phyloP scores from a whole-genome alignment of 2,113 vertebrate species.

The Nesospiza acunhae region DNA sequence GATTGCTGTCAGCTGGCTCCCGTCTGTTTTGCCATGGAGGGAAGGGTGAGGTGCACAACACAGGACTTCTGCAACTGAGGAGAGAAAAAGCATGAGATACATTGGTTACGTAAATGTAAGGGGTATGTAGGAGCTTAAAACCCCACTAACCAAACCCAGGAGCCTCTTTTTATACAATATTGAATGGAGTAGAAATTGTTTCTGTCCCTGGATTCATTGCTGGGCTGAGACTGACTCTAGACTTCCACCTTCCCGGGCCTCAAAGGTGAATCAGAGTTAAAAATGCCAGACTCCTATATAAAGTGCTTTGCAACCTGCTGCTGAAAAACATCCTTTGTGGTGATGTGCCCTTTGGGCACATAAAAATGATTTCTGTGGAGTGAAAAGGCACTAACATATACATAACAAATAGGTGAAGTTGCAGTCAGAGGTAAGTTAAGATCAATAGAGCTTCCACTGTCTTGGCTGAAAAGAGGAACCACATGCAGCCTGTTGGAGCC shows the following conservation, averaged over 20 bases:
- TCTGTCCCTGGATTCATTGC: neutral
- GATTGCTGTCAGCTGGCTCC: slow-evolving; percentile 1
- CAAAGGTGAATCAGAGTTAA: neutral
- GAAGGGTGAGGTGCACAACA: neutral
- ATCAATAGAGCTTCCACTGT: neutral
- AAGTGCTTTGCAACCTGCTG: neutral
- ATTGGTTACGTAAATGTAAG: neutral
- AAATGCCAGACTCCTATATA: neutral
- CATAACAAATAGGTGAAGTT: neutral
- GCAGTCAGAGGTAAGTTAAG: neutral
- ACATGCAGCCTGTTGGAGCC: neutral
- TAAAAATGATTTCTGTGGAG: neutral
- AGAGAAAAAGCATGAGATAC: neutral
- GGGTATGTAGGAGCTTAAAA: neutral
- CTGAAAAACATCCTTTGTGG: neutral
- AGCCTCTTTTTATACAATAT: neutral
- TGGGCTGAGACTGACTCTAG: neutral
- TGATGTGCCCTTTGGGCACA: neutral
- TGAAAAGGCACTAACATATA: neutral
- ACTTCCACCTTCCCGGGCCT: neutral
- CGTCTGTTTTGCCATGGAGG: neutral
- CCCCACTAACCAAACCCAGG: neutral
- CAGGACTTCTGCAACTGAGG: fast-evolving
- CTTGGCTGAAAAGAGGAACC: neutral
- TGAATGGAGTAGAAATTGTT: neutral